These are phyloP conservation scores for Hymenopus coronatus DNA, from an alignment of 2,888 invertebrate species.

Conservation along the genomic window DNA sequence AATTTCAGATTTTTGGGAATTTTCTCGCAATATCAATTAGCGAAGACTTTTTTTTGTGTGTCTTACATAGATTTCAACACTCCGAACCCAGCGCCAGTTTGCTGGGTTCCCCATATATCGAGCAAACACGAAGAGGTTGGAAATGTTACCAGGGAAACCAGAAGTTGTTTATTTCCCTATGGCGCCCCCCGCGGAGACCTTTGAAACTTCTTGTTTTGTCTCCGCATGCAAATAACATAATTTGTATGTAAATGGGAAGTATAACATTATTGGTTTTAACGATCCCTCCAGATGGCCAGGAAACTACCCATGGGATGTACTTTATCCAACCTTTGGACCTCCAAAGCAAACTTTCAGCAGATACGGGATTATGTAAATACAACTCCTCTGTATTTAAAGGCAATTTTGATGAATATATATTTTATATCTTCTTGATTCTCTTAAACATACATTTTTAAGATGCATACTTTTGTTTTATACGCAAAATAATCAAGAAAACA, in stretches of 20 bases:
- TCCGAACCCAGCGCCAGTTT: neutral
- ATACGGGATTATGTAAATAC: too few species aligned
- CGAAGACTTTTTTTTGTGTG: too few species aligned
- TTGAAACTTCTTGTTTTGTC: neutral
- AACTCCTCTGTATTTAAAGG: too few species aligned
- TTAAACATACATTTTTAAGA: too few species aligned
- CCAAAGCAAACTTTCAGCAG: too few species aligned
- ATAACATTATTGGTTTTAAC: neutral
- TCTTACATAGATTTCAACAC: neutral
- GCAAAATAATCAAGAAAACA: too few species aligned
- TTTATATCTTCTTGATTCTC: too few species aligned
- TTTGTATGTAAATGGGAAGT: neutral
- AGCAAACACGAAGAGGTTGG: neutral
- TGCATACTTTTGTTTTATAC: too few species aligned
- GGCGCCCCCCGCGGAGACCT: neutral
- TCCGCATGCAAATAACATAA: neutral
- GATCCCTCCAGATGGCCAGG: neutral
- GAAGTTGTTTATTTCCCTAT: neutral
- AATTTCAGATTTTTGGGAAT: too few species aligned
- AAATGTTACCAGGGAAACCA: neutral
- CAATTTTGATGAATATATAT: too few species aligned
- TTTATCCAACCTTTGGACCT: neutral
- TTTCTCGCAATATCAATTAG: too few species aligned
- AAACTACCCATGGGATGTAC: neutral
- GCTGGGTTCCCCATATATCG: neutral